phyloP scores from a whole-genome alignment of 2,113 vertebrate species.

The Plecturocebus donacophilus region DNA sequence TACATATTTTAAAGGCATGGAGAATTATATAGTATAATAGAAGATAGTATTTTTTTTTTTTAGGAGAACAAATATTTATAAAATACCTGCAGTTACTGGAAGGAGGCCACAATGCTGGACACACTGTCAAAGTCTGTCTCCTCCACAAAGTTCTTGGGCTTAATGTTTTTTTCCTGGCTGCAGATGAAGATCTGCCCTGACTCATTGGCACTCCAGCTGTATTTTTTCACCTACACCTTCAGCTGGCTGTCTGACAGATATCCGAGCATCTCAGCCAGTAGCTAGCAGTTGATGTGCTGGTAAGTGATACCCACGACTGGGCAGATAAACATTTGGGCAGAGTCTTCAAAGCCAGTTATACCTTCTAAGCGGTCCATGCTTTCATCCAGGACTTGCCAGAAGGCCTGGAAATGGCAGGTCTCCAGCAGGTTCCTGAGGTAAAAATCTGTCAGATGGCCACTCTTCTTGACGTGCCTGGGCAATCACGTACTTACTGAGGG shows the following conservation, averaged over 20 bases:
- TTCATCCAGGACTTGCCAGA: conserved; percentile 89
- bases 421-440: too few relatives aligned
- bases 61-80: too few relatives aligned
- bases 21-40: neutral
- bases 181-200: too few relatives aligned
- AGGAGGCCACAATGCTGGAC: too few relatives aligned
- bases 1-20: neutral
- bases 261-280: conserved; percentile 94
- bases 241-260: conserved; percentile 85
- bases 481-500: conserved; percentile 97
- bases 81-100: too few relatives aligned
- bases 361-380: conserved; percentile 92
- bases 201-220: too few relatives aligned
- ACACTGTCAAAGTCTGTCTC: too few relatives aligned
- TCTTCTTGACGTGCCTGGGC: conserved; percentile 88
- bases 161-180: too few relatives aligned
- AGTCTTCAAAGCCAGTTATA: conserved; percentile 94
- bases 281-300: conserved; percentile 92
- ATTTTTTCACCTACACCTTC: too few relatives aligned
- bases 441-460: too few relatives aligned
- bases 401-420: too few relatives aligned
- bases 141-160: too few relatives aligned
- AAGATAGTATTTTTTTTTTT: neutral
- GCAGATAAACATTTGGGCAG: conserved; percentile 95
- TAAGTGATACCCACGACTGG: conserved; percentile 96